These are phyloP conservation scores for Smittia aterrima DNA, from an alignment of 2,888 invertebrate species.

Conservation along the genomic window DNA sequence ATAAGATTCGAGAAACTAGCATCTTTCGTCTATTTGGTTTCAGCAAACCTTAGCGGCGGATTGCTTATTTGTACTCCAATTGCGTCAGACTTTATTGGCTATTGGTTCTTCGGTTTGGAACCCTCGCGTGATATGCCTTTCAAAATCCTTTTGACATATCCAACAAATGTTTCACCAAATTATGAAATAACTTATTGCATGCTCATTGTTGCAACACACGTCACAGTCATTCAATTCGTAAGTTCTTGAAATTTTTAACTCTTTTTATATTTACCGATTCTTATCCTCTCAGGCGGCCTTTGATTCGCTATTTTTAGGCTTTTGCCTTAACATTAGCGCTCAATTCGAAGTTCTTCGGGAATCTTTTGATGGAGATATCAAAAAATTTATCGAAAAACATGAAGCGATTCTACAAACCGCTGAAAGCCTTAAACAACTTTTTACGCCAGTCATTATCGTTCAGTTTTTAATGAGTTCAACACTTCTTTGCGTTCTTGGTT, in stretches of 20 bases:
- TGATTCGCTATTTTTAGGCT: background rate
- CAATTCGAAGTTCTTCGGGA: conserved; percentile 5
- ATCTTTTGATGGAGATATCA: background rate
- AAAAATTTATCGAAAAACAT: background rate
- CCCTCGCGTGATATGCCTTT: background rate
- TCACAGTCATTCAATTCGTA: background rate
- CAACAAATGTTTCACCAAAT: background rate
- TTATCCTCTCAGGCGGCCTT: background rate
- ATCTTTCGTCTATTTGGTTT: background rate
- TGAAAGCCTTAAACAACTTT: conserved; percentile 9
- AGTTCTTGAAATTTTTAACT: background rate
- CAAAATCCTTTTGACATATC: background rate
- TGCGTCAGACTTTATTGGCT: background rate
- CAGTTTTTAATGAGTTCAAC: conserved; percentile 33
- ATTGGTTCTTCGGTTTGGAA: background rate
- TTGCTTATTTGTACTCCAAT: background rate
- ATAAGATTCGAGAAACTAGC: background rate
- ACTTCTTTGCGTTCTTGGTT: conserved; percentile 38
- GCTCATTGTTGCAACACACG: background rate
- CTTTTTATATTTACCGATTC: background rate
- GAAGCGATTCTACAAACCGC: background rate
- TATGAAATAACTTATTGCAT: background rate
- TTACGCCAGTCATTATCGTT: conserved; percentile 17
- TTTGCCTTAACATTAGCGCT: background rate
- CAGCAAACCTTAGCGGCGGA: background rate